Percentiles rank a stretch among this genome's conserved stretches.
phyloP scores from a whole-genome alignment of 2,797 vertebrate genomes.

The Pantherophis alleghaniensis region DNA sequence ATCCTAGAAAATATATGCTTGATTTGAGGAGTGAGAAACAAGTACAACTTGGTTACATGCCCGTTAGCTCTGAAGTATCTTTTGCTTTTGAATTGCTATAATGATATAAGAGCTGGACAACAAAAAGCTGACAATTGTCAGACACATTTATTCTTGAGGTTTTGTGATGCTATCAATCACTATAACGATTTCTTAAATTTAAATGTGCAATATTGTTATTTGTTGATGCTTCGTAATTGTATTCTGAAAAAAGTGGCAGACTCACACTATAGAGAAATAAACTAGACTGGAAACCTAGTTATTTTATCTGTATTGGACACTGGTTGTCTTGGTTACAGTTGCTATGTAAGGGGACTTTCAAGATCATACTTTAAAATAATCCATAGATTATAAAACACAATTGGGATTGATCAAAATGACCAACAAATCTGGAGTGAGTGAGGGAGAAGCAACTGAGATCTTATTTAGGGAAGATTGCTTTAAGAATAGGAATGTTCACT shows the following conservation, averaged over 20 bases:
- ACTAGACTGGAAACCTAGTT: neutral
- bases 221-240: neutral
- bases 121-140: conserved; percentile 18
- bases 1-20: neutral
- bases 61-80: neutral
- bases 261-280: neutral
- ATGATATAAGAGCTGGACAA: conserved; percentile 22
- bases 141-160: neutral
- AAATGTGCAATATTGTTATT: neutral
- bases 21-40: neutral
- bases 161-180: neutral
- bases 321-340: neutral
- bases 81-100: neutral
- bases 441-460: neutral
- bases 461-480: neutral
- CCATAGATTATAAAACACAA: neutral
- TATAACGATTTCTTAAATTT: neutral
- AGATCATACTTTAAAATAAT: neutral
- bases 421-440: neutral
- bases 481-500: neutral
- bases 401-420: neutral
- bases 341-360: neutral
- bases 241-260: neutral
- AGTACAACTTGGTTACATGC: neutral
- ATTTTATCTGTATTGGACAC: neutral